Evolutionary conservation across 53 echinoderm and acorn worm genomes (phyloP).

Genomic region (Astropecten irregularis): DNA sequence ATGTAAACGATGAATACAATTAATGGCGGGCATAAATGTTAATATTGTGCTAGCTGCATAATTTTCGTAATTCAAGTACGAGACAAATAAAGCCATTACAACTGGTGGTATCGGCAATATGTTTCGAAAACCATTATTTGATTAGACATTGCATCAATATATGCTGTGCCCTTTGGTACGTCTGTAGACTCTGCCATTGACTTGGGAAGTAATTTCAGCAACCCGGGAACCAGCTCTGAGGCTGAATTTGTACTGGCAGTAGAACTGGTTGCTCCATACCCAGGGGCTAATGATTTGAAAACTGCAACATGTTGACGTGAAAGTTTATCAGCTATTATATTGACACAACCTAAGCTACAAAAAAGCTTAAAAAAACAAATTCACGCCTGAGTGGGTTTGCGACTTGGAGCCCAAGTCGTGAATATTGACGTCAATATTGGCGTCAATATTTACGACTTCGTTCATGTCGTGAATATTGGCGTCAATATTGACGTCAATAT

Average conservation of each 20-base stretch:
- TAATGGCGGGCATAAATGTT: not conserved
- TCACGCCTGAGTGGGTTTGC: too few relatives aligned
- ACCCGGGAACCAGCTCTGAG: not conserved
- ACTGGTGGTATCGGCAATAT: not conserved
- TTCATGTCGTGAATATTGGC: too few relatives aligned
- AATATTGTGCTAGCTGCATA: conserved; percentile 1
- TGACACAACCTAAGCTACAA: not conserved
- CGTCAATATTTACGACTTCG: too few relatives aligned
- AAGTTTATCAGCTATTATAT: conserved; percentile 1
- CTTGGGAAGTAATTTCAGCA: not conserved
- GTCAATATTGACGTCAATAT: too few relatives aligned
- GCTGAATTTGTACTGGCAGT: not conserved
- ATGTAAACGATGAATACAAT: too few relatives aligned
- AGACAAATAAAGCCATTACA: not conserved
- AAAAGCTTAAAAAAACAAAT: too few relatives aligned
- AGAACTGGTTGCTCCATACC: not conserved
- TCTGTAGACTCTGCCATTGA: not conserved
- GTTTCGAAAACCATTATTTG: not conserved
- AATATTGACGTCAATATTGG: too few relatives aligned
- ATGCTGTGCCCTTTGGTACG: not conserved
- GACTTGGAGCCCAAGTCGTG: too few relatives aligned
- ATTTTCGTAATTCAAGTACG: not conserved
- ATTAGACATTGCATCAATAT: not conserved
- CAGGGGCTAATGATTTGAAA: not conserved
- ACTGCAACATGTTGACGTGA: not conserved